A percentile compares a stretch with the other conserved stretches of the same genome.
These are phyloP conservation scores for Pseudoips prasinana DNA, from an alignment of 2,888 invertebrate genomes.

Conservation along the genomic window DNA sequence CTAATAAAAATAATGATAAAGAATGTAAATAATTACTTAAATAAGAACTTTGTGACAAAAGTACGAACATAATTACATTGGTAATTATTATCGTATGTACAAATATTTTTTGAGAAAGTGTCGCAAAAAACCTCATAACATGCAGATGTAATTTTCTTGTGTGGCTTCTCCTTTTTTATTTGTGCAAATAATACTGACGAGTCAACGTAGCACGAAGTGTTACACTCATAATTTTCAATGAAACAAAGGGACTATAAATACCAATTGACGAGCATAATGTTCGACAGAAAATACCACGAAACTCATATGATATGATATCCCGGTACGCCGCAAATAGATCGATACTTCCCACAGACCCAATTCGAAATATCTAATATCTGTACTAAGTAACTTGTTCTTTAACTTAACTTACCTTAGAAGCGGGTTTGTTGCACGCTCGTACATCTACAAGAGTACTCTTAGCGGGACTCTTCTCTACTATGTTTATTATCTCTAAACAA, in stretches of 20 bases:
- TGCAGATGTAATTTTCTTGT: slow-evolving; percentile 17
- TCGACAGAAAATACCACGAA: slow-evolving; percentile 14
- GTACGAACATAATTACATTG: no score
- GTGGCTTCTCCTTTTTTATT: slow-evolving; percentile 5
- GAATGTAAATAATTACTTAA: no score
- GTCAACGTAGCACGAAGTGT: not conserved
- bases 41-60: no score
- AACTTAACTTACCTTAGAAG: slow-evolving; percentile 79
- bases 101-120: slow-evolving; percentile 24
- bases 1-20: no score
- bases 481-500: slow-evolving; percentile 73
- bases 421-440: slow-evolving; percentile 86
- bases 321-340: no score
- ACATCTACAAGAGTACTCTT: slow-evolving; percentile 83
- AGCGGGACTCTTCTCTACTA: slow-evolving; percentile 73
- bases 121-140: slow-evolving; percentile 19
- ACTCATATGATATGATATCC: no score
- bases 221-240: not conserved
- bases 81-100: slow-evolving; percentile 2
- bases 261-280: slow-evolving; percentile 1
- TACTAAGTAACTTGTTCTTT: no score
- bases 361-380: no score
- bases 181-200: slow-evolving; percentile 5
- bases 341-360: no score
- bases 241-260: slow-evolving; percentile 3